phyloP scores from a whole-genome alignment of 2,888 invertebrate species.

The Philereme transversata region DNA sequence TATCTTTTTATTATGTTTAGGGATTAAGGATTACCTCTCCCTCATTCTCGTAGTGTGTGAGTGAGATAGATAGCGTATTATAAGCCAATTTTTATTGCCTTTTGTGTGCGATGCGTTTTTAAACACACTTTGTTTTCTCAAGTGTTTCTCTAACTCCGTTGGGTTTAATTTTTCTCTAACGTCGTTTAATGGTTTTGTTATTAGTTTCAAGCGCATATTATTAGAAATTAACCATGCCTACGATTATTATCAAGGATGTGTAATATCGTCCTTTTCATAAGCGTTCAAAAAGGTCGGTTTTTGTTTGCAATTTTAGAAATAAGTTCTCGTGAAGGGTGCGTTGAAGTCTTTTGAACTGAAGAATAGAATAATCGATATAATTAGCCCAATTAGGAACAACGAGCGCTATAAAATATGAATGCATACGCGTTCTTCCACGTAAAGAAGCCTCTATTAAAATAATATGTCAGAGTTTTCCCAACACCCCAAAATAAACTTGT shows the following conservation, averaged over 20 bases:
- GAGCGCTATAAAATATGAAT: no score
- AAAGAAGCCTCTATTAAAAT: background rate
- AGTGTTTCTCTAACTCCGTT: constrained; percentile 24
- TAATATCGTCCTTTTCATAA: no score
- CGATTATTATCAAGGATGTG: no score
- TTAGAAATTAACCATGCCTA: background rate
- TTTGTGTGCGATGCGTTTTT: constrained; percentile 42
- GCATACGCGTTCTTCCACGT: no score
- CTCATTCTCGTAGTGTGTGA: constrained; percentile 39
- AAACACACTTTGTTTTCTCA: constrained; percentile 31
- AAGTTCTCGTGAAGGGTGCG: background rate
- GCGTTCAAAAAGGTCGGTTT: no score
- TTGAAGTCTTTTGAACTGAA: background rate
- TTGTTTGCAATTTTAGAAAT: no score
- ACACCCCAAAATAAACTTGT: constrained; percentile 8
- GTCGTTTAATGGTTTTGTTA: constrained; percentile 12
- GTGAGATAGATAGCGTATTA: constrained; percentile 33
- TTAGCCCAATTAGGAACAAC: no score
- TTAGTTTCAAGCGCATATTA: background rate
- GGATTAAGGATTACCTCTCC: constrained; percentile 41
- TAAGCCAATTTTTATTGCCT: constrained; percentile 43
- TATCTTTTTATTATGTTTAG: constrained; percentile 48
- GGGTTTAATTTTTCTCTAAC: constrained; percentile 10
- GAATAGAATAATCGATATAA: background rate
- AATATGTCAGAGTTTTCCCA: background rate